These are phyloP conservation scores for Myotis davidii DNA, from an alignment of 2,113 vertebrate species.

Conservation along the genomic window DNA sequence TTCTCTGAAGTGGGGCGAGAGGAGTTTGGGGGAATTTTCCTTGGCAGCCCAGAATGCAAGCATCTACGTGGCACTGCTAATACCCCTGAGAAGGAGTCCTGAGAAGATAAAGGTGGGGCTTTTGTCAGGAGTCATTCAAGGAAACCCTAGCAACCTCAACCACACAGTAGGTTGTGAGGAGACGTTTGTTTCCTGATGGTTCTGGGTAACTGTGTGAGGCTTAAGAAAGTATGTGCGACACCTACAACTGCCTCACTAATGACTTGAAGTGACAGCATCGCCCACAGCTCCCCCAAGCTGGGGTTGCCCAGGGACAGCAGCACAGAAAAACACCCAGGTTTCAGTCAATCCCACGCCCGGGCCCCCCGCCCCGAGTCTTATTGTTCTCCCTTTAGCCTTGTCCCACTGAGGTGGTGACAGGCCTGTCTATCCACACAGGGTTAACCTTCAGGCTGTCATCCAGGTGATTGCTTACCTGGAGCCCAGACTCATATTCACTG, in stretches of 20 bases:
- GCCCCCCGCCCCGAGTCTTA: neutral
- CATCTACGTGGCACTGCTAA: neutral
- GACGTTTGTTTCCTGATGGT: neutral
- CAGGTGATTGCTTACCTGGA: slow-evolving; percentile 38
- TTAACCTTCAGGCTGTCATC: slow-evolving; percentile 25
- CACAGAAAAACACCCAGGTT: slow-evolving; percentile 37
- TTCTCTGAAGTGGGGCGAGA: neutral
- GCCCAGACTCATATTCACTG: neutral
- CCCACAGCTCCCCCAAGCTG: neutral
- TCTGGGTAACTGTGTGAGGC: neutral
- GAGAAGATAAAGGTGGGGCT: neutral
- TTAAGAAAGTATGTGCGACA: neutral
- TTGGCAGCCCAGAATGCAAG: neutral
- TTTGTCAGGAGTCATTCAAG: neutral
- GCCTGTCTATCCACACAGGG: neutral
- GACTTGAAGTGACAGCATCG: neutral
- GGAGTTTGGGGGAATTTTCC: neutral
- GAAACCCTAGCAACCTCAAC: neutral
- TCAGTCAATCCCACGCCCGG: neutral
- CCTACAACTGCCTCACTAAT: neutral
- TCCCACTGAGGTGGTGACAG: neutral
- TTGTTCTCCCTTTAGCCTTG: neutral
- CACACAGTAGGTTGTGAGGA: neutral
- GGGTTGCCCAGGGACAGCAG: neutral
- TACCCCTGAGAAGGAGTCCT: neutral